Percentiles rank a stretch among this genome's conserved stretches.
These are phyloP conservation scores for Euzetes globulus DNA, from an alignment of 2,888 invertebrate species.

Conservation along the genomic window DNA sequence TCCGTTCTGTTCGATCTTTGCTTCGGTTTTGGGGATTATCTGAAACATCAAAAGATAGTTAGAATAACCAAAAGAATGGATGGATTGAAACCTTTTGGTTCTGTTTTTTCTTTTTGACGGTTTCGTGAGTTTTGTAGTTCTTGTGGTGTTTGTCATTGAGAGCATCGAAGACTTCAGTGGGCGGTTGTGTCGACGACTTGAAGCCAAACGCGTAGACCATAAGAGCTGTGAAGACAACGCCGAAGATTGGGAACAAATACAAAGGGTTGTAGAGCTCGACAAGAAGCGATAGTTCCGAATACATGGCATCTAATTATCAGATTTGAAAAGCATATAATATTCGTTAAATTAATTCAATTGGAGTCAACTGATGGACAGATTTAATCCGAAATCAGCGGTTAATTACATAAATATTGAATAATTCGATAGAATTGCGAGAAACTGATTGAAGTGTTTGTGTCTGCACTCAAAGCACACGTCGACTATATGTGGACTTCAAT, in stretches of 20 bases:
- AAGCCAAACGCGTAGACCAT: conserved; percentile 71
- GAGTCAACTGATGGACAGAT: not conserved
- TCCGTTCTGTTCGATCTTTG: not conserved
- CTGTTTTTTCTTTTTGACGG: conserved; percentile 31
- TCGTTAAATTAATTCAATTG: not conserved
- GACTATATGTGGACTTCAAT: not conserved
- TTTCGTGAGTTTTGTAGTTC: not conserved
- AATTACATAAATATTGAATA: not conserved
- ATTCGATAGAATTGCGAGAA: not conserved
- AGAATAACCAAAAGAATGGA: not conserved
- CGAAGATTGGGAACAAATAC: conserved; percentile 55
- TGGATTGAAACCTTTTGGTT: conserved; percentile 3
- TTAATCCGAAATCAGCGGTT: not conserved
- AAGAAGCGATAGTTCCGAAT: conserved; percentile 33
- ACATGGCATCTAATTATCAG: not conserved
- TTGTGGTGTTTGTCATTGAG: conserved; percentile 32
- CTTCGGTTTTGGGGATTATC: not conserved
- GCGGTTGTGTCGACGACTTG: conserved; percentile 70
- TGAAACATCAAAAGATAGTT: not conserved
- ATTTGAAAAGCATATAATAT: not conserved
- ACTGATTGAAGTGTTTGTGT: too few species aligned
- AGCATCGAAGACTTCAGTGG: conserved; percentile 54
- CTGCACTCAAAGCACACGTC: not conserved
- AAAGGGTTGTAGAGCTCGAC: conserved; percentile 49
- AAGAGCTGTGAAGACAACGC: conserved; percentile 63